A percentile compares a stretch with the other conserved stretches of the same genome.
phyloP scores from a whole-genome alignment of 1,140 invertebrate species.

The Nasonia vitripennis region DNA sequence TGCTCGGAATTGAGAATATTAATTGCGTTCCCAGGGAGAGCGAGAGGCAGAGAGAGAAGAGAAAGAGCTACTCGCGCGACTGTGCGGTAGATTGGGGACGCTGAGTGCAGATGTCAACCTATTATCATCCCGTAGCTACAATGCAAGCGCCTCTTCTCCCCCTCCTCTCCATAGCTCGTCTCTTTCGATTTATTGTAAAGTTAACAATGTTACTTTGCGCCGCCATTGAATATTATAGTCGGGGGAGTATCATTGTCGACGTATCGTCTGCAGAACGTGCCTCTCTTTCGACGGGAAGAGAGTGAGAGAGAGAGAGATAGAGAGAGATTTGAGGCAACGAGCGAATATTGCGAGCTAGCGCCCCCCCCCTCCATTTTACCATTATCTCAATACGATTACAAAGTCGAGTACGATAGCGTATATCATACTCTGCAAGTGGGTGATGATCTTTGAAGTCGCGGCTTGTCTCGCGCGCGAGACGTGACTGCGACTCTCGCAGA shows the following conservation, averaged over 20 bases:
- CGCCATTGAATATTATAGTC: constrained; percentile 55
- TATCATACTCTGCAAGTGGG: neutral
- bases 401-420: constrained; percentile 4
- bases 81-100: constrained; percentile 62
- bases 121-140: constrained; percentile 73
- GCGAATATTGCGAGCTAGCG: constrained; percentile 18
- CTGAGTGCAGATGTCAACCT: constrained; percentile 75
- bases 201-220: constrained; percentile 74
- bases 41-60: neutral
- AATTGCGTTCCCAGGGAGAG: constrained; percentile 70
- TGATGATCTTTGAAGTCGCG: neutral
- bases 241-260: constrained; percentile 72
- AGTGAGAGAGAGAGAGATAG: no score
- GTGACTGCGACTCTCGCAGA: neutral
- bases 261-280: constrained; percentile 66
- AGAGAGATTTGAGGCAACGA: neutral
- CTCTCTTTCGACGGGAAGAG: constrained; percentile 9
- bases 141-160: constrained; percentile 56
- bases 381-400: constrained; percentile 40
- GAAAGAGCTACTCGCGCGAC: constrained; percentile 53
- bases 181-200: constrained; percentile 71
- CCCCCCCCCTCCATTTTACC: neutral
- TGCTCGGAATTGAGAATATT: constrained; percentile 72
- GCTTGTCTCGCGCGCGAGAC: neutral
- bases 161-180: constrained; percentile 45